These are phyloP conservation scores for Lathamus discolor DNA, from an alignment of 2,113 vertebrate species.

Conservation along the genomic window DNA sequence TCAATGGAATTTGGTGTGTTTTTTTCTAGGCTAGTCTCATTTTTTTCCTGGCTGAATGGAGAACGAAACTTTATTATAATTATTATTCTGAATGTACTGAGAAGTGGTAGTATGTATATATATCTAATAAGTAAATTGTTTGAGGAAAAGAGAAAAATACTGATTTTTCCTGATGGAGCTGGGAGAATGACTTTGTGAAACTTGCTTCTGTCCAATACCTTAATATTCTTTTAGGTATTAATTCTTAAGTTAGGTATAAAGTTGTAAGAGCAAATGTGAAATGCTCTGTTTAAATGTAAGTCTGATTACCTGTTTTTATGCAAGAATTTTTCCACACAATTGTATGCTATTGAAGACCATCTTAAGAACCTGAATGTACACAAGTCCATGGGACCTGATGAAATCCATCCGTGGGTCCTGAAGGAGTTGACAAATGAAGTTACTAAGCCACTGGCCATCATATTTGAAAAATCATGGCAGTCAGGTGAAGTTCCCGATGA, in stretches of 20 bases:
- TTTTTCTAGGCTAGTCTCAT: not conserved
- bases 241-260: not conserved
- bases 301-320: too few species aligned
- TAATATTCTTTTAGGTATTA: not conserved
- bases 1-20: rapidly evolving
- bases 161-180: not conserved
- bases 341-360: too few species aligned
- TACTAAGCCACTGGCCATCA: too few species aligned
- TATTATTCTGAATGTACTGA: not conserved
- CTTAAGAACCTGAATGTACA: too few species aligned
- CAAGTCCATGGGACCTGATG: too few species aligned
- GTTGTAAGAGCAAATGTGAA: not conserved
- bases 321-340: too few species aligned
- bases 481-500: too few species aligned
- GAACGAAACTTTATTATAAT: not conserved
- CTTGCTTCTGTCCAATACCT: not conserved
- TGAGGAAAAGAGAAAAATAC: not conserved
- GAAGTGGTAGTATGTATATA: not conserved
- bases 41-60: not conserved
- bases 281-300: not conserved
- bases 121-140: not conserved
- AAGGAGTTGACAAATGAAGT: too few species aligned
- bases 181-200: not conserved
- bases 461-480: too few species aligned
- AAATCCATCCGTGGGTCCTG: too few species aligned